Evolutionary conservation across 2,888 invertebrate genomes (phyloP).

Genomic region (Nymphalis polychloros): DNA sequence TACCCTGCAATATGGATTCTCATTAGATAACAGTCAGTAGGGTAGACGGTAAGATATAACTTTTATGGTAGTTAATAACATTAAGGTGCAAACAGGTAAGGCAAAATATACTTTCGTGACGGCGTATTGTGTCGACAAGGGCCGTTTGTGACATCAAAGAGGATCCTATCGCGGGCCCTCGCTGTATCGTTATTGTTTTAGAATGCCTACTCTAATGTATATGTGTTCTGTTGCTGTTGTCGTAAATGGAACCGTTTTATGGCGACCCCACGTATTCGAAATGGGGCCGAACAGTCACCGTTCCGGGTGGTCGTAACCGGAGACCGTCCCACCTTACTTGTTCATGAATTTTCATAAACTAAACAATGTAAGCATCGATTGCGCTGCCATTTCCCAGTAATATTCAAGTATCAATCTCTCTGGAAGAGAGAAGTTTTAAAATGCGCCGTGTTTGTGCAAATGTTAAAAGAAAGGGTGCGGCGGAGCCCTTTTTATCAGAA

Average conservation of each 20-base stretch:
- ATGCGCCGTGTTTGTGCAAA: conserved; percentile 6
- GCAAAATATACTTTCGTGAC: conserved; percentile 39
- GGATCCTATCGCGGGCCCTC: conserved; percentile 62
- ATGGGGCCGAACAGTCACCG: conserved; percentile 52
- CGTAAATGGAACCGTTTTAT: conserved; percentile 71
- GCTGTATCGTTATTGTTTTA: conserved; percentile 55
- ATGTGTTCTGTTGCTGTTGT: conserved; percentile 59
- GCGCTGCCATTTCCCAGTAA: conserved; percentile 9
- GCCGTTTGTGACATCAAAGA: conserved; percentile 58
- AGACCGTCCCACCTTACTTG: conserved; percentile 57
- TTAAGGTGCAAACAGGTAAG: conserved; percentile 36
- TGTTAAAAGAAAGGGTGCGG: conserved; percentile 7
- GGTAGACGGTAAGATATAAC: conserved; percentile 25
- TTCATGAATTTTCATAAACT: conserved; percentile 65
- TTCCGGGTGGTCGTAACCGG: conserved; percentile 64
- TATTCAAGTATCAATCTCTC: conserved; percentile 17
- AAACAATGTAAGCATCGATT: conserved; percentile 44
- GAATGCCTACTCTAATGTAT: conserved; percentile 47
- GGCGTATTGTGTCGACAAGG: conserved; percentile 46
- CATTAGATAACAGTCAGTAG: conserved; percentile 20
- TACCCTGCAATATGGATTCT: conserved; percentile 23
- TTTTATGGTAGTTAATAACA: conserved; percentile 36
- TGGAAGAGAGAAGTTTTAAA: not conserved
- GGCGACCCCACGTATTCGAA: conserved; percentile 50
- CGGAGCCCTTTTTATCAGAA: not conserved